These are phyloP conservation scores for Spialia ferax DNA, from an alignment of 2,888 invertebrate species.

Conservation along the genomic window DNA sequence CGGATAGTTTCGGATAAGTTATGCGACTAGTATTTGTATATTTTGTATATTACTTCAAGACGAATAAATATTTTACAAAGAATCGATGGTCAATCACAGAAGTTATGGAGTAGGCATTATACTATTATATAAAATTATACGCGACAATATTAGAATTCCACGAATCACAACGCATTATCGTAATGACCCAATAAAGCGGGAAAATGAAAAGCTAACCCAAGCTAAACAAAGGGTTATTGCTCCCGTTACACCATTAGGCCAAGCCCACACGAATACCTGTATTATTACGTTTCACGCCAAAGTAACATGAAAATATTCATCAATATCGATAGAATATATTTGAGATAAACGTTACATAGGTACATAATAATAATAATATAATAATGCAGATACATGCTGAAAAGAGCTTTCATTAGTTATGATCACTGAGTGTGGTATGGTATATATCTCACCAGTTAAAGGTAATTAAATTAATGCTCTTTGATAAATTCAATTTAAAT, in stretches of 20 bases:
- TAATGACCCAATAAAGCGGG: constrained; percentile 51
- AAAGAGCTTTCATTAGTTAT: too few species aligned
- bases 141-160: constrained; percentile 3
- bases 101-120: not conserved
- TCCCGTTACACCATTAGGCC: constrained; percentile 37
- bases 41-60: not conserved
- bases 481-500: too few species aligned
- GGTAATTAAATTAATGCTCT: too few species aligned
- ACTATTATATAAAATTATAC: not conserved
- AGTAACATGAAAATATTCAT: constrained; percentile 12
- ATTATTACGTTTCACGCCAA: constrained; percentile 19
- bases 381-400: too few species aligned
- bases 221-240: constrained; percentile 48
- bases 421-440: too few species aligned
- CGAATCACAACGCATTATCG: constrained; percentile 42
- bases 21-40: too few species aligned
- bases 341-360: too few species aligned
- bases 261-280: constrained; percentile 32
- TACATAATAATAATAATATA: too few species aligned
- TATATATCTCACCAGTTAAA: too few species aligned
- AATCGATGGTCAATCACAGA: not conserved
- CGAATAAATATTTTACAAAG: not conserved
- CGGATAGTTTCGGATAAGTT: too few species aligned
- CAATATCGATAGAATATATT: not conserved
- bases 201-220: constrained; percentile 51